Evolutionary conservation across 1,140 invertebrate genomes (phyloP).

Genomic region (Philaenus spumarius): DNA sequence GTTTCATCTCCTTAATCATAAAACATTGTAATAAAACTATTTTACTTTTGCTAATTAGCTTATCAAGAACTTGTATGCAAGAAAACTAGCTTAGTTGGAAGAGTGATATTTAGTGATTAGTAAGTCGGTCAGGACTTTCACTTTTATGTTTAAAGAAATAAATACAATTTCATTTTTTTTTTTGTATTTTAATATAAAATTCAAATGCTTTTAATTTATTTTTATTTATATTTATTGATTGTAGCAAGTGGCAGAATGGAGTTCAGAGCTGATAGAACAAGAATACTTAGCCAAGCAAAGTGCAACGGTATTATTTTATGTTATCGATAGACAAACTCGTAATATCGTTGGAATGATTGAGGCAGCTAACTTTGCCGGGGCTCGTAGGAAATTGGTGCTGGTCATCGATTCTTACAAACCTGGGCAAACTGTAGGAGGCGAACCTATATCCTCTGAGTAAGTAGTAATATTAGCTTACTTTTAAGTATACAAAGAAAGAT

Average conservation of each 20-base stretch:
- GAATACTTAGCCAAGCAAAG: slow-evolving; percentile 90
- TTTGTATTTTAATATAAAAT: too few species aligned
- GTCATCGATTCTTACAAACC: slow-evolving; percentile 78
- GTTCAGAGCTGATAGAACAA: slow-evolving; percentile 83
- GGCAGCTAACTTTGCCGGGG: slow-evolving; percentile 77
- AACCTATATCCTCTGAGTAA: slow-evolving; percentile 71
- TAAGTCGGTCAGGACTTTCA: too few species aligned
- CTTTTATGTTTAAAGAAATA: too few species aligned
- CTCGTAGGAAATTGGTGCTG: slow-evolving; percentile 70
- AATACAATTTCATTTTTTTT: too few species aligned
- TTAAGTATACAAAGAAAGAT: not conserved
- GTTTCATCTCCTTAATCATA: too few species aligned
- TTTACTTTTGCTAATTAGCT: too few species aligned
- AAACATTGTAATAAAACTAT: too few species aligned
- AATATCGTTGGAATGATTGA: slow-evolving; percentile 90
- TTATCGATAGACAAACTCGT: slow-evolving; percentile 89
- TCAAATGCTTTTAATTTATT: too few species aligned
- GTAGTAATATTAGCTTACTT: slow-evolving; percentile 33
- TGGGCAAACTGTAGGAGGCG: slow-evolving; percentile 61
- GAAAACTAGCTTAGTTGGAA: too few species aligned
- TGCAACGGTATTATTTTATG: slow-evolving; percentile 85
- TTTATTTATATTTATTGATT: too few species aligned
- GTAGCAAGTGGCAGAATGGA: slow-evolving; percentile 96
- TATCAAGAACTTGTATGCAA: too few species aligned
- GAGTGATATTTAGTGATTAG: too few species aligned